Percentiles rank a stretch among this genome's conserved stretches.
Evolutionary conservation across 2,797 vertebrate species (phyloP).

Genomic region (Darevskia mixta): DNA sequence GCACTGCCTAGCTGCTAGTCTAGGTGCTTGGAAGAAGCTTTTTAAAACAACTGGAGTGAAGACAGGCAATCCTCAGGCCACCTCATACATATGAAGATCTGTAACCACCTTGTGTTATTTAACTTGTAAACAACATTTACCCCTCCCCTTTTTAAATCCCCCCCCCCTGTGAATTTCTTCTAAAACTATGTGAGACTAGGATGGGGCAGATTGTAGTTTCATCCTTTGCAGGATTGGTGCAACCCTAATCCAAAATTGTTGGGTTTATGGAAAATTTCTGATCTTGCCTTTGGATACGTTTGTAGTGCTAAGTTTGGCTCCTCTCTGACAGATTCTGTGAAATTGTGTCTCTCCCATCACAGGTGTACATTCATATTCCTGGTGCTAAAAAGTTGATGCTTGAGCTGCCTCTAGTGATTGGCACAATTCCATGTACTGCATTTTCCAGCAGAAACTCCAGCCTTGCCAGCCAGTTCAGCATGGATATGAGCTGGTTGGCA

Average conservation of each 20-base stretch:
- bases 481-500: conserved; percentile 84
- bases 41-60: too few relatives aligned
- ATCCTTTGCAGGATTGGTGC: too few relatives aligned
- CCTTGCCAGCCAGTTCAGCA: conserved; percentile 78
- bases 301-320: background rate
- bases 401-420: conserved; percentile 86
- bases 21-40: too few relatives aligned
- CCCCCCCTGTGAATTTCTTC: too few relatives aligned
- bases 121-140: too few relatives aligned
- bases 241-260: conserved; percentile 20
- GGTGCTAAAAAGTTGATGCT: conserved; percentile 86
- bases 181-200: too few relatives aligned
- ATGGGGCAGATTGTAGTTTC: too few relatives aligned
- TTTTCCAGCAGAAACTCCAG: conserved; percentile 81
- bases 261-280: background rate
- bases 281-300: background rate
- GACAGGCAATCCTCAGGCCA: too few relatives aligned
- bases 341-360: background rate
- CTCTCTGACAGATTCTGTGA: background rate
- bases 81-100: too few relatives aligned
- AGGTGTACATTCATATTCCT: conserved; percentile 88
- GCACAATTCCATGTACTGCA: conserved; percentile 82
- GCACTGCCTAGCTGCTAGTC: too few relatives aligned
- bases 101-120: too few relatives aligned
- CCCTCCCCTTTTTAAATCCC: too few relatives aligned